Evolutionary conservation across 1,140 invertebrate species (phyloP).

Genomic region (Saccostrea cuccullata): DNA sequence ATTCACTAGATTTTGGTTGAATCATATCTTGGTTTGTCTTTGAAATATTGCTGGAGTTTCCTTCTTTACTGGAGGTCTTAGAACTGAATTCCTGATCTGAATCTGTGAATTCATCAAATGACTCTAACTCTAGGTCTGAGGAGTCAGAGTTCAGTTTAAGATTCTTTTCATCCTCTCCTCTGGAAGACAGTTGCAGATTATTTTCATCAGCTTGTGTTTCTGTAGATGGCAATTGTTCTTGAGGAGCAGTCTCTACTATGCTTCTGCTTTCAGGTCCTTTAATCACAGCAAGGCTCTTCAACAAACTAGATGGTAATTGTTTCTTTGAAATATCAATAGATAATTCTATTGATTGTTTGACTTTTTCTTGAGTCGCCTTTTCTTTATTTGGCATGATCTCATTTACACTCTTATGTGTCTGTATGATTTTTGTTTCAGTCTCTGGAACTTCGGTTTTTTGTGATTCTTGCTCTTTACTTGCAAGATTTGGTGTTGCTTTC

Average conservation of each 20-base stretch:
- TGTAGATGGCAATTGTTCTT: neutral
- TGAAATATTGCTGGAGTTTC: neutral
- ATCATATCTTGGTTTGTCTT: neutral
- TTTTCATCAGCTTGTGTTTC: neutral
- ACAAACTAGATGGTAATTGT: neutral
- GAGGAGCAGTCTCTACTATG: neutral
- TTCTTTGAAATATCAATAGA: neutral
- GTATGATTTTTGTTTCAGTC: neutral
- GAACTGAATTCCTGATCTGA: neutral
- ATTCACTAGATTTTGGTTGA: neutral
- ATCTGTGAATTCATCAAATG: constrained; percentile 17
- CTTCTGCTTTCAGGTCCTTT: neutral
- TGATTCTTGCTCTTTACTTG: neutral
- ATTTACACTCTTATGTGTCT: neutral
- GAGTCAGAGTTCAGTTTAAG: neutral
- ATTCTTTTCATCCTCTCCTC: neutral
- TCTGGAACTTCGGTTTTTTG: neutral
- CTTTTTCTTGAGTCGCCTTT: neutral
- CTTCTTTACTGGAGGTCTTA: neutral
- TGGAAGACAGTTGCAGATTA: neutral
- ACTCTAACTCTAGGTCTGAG: neutral
- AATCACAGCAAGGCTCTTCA: neutral
- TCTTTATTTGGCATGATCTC: neutral
- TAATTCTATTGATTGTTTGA: constrained; percentile 12
- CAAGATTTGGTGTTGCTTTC: neutral